Conservation (phyloP, 2,797 vertebrate species). For the Catostomus latipinnis region DNA sequence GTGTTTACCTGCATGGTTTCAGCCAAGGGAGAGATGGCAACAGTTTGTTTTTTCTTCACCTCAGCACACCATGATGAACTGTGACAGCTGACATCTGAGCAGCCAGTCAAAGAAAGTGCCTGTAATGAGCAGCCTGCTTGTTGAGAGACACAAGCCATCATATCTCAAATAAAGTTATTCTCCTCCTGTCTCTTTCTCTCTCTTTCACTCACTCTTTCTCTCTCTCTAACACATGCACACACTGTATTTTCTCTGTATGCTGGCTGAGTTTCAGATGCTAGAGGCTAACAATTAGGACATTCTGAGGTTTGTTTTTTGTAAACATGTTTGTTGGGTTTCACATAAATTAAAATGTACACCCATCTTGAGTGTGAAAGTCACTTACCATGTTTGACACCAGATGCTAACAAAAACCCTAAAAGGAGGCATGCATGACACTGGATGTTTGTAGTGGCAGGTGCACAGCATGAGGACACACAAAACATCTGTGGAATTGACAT, state of each 20-base stretch:
- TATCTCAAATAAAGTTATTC: conserved; percentile 77
- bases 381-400: conserved; percentile 35
- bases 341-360: conserved; percentile 48
- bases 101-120: conserved; percentile 76
- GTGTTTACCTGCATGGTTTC: conserved; percentile 68
- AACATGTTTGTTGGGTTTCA: conserved; percentile 35
- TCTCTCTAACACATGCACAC: not conserved
- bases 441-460: conserved; percentile 35
- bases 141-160: conserved; percentile 79
- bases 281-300: conserved; percentile 59
- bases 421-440: conserved; percentile 17
- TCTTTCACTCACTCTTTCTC: conserved; percentile 8
- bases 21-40: conserved; percentile 69
- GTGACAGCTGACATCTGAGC: conserved; percentile 78
- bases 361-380: conserved; percentile 25
- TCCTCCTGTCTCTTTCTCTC: conserved; percentile 43
- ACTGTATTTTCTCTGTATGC: conserved; percentile 14
- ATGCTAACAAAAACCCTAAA: conserved; percentile 27
- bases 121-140: conserved; percentile 76
- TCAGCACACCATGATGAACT: conserved; percentile 73
- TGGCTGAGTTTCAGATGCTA: conserved; percentile 38
- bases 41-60: conserved; percentile 73
- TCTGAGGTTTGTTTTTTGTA: conserved; percentile 63
- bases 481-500: conserved; percentile 30
- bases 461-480: not conserved